These are phyloP conservation scores for Stenolophus ochropezus DNA, from an alignment of 2,888 invertebrate species.

Conservation along the genomic window DNA sequence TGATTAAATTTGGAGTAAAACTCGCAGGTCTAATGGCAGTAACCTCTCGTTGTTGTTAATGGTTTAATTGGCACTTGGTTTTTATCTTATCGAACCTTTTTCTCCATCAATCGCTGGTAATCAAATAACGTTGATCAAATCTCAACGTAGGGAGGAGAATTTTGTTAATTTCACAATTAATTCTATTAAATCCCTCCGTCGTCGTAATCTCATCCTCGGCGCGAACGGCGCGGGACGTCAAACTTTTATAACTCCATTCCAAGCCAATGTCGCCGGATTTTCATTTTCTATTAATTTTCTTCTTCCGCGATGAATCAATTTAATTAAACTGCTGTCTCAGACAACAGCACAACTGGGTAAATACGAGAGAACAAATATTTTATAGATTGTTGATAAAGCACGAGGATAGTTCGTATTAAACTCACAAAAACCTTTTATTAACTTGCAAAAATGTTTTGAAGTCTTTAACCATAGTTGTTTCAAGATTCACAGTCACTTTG, in stretches of 20 bases:
- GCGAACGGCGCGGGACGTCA: slow-evolving; percentile 62
- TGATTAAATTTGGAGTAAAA: not conserved
- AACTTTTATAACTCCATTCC: slow-evolving; percentile 68
- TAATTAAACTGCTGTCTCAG: slow-evolving; percentile 50
- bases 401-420: too few relatives aligned
- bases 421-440: too few relatives aligned
- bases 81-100: not conserved
- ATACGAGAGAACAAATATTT: not conserved
- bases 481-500: not conserved
- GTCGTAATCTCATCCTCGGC: slow-evolving; percentile 48
- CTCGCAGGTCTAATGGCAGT: not conserved
- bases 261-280: slow-evolving; percentile 66
- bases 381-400: not conserved
- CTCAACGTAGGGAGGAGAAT: slow-evolving; percentile 24
- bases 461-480: not conserved
- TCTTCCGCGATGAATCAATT: slow-evolving; percentile 59
- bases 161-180: slow-evolving; percentile 61
- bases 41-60: not conserved
- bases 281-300: slow-evolving; percentile 68
- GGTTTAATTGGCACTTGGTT: not conserved
- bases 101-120: slow-evolving; percentile 20
- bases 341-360: not conserved
- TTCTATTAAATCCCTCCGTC: slow-evolving; percentile 59
- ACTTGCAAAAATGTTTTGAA: not conserved
- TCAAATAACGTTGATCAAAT: slow-evolving; percentile 50